Percentiles rank a stretch among this genome's conserved stretches.
phyloP scores from a whole-genome alignment of 2,888 invertebrate species.

The Cosmorhoe ocellata region DNA sequence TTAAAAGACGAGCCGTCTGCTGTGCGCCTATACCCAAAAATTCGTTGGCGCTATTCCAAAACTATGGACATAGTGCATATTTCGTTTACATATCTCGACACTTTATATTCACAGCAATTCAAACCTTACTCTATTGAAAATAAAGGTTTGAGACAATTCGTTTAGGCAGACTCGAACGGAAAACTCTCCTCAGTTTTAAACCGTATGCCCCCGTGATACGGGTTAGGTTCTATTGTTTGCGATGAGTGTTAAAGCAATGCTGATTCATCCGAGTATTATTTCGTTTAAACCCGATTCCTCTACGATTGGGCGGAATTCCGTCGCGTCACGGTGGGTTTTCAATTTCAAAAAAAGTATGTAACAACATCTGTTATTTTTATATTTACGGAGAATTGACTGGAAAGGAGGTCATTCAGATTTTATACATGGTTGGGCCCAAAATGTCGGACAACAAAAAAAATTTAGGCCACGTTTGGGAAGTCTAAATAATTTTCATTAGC shows the following conservation, averaged over 20 bases:
- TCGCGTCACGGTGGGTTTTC: background rate
- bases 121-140: background rate
- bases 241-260: slow-evolving; percentile 1
- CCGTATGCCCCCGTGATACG: slow-evolving; percentile 2
- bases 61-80: slow-evolving; percentile 11
- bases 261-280: slow-evolving; percentile 16
- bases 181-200: background rate
- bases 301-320: slow-evolving; percentile 6
- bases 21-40: slow-evolving; percentile 32
- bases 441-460: too few species aligned
- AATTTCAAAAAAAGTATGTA: background rate
- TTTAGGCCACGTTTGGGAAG: too few species aligned
- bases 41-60: slow-evolving; percentile 30
- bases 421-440: too few species aligned
- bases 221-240: background rate
- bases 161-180: background rate
- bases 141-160: slow-evolving; percentile 2
- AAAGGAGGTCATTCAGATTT: too few species aligned
- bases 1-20: slow-evolving; percentile 31
- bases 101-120: background rate
- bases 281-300: slow-evolving; percentile 7
- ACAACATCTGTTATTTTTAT: background rate
- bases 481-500: too few species aligned
- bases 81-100: slow-evolving; percentile 3
- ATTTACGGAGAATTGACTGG: background rate